Evolutionary conservation across 2,888 invertebrate species (phyloP), one percentile per base, ranked within the genome.

Genomic region (Clunio marinus): DNA sequence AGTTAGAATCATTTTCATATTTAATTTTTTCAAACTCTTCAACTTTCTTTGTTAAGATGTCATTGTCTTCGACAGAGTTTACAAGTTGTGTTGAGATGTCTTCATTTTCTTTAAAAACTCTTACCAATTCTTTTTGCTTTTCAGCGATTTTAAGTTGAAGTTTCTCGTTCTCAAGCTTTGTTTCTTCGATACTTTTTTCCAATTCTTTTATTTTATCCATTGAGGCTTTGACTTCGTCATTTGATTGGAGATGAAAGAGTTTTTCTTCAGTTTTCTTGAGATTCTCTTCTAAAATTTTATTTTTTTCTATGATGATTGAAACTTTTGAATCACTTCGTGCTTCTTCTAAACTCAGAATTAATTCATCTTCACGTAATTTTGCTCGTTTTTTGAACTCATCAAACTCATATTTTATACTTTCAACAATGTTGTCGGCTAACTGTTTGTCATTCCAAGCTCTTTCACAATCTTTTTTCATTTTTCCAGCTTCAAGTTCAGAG

Each of bases 11-110:
- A n/a, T n/a, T n/a, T n/a, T n/a, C n/a, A n/a, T n/a, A n/a, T n/a
- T n/a, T n/a, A n/a, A n/a, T 55, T n/a, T 2, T 20, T 15, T 55
- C 55, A 10, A 55, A 22, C 17, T 4, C n/a, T n/a, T 76, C 72
- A n/a, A 81, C 70, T 71, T 80, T 77, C 70, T 77, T 76, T 69
- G 77, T 81, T 2, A 84, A 75, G 28, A 75, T 73, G 62, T 85
- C 83, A 17, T 76, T 77, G 71, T 86, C 85, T 66, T 83, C 80
- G 63, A 84, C 78, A 70, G 76, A 81, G 58, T 86, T 85, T 76
- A 85, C 81, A 1, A 86, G 72, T 74, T 83, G 80, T 41, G 78
- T 81, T 0, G 86, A 85, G 24, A 86, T 75, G 58, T 77, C 76
- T 71, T 83, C 81, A 72, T 82, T 81, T 75, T 84, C 83, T 13